A percentile compares a stretch with the other conserved stretches of the same genome.
Conservation (phyloP, 2,888 invertebrate species). For the Tipula confusa region DNA sequence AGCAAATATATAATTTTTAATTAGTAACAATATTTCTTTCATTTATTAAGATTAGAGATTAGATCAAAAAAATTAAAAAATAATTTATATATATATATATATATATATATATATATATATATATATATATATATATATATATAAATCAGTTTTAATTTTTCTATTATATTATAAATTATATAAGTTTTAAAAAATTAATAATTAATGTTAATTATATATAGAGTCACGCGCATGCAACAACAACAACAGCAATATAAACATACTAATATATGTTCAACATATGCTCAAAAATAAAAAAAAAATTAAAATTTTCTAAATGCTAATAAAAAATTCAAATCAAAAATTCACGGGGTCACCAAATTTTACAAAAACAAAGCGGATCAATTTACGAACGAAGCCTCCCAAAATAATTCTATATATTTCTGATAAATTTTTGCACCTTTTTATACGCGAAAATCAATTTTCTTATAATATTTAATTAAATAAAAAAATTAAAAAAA, state of each 20-base stretch:
- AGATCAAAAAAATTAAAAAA: not conserved
- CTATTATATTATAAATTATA: not conserved
- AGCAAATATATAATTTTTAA: not conserved
- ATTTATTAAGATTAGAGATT: not conserved
- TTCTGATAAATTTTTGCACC: not conserved
- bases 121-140: too few species aligned
- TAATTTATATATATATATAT: too few species aligned
- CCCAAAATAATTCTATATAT: not conserved
- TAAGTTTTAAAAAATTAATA: not conserved
- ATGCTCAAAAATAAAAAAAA: too few species aligned
- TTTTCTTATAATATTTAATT: not conserved
- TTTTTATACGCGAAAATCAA: not conserved
- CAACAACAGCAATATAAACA: not conserved
- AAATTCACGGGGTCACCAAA: not conserved
- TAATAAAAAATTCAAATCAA: not conserved
- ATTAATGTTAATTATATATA: not conserved
- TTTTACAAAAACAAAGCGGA: not conserved
- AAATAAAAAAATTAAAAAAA: too few species aligned
- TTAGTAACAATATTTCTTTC: not conserved
- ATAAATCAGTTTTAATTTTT: constrained; percentile 14
- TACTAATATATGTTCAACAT: too few species aligned
- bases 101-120: too few species aligned
- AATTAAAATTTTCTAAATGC: not conserved
- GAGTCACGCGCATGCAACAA: not conserved
- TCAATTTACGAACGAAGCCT: not conserved